Conservation (phyloP, 2,113 vertebrate species). For the Callospermophilus lateralis region DNA sequence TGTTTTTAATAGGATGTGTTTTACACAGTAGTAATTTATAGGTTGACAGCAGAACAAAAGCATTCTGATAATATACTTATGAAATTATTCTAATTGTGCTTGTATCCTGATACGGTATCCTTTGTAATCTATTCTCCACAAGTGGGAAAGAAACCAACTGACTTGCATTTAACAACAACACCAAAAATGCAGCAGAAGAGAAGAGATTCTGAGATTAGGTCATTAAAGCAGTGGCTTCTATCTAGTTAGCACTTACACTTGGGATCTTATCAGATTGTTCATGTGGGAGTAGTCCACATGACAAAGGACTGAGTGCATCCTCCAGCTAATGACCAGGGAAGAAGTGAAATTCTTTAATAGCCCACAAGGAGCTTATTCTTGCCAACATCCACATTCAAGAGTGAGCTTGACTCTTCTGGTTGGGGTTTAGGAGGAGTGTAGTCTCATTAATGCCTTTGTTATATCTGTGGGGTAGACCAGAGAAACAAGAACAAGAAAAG, state of each 20-base stretch:
- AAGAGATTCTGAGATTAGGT: neutral
- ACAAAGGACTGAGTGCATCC: neutral
- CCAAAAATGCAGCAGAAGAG: neutral
- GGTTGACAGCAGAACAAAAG: neutral
- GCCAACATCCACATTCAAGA: neutral
- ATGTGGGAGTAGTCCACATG: neutral
- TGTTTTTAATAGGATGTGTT: neutral
- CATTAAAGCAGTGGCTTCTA: neutral
- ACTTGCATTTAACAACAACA: neutral
- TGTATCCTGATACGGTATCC: accelerated
- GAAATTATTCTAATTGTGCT: neutral
- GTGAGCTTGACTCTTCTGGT: neutral
- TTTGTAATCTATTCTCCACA: neutral
- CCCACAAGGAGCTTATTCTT: neutral
- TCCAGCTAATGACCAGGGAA: neutral
- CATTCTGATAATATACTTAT: neutral
- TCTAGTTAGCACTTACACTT: neutral
- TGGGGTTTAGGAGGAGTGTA: neutral
- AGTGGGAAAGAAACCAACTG: neutral
- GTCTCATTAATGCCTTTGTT: neutral
- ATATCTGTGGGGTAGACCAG: neutral
- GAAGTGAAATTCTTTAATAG: neutral
- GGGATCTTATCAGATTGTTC: neutral
- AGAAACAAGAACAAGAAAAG: neutral
- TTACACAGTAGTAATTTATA: neutral